Evolutionary conservation across 23 tunicate genomes (phyloP).

Genomic region (Trididemnum clinides): DNA sequence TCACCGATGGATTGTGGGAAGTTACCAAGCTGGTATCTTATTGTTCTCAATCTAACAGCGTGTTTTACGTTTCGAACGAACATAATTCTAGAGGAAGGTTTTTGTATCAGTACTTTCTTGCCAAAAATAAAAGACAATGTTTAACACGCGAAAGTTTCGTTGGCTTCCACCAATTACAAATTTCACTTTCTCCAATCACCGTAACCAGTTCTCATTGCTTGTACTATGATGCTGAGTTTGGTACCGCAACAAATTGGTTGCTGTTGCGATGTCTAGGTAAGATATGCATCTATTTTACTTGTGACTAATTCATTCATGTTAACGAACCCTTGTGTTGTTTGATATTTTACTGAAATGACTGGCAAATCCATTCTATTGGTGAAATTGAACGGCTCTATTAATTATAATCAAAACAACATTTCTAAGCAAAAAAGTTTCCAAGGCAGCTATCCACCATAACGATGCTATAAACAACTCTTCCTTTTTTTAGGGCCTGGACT

Average conservation of each 20-base stretch:
- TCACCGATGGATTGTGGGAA: conserved; percentile 82
- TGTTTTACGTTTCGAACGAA: conserved; percentile 87
- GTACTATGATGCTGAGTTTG: conserved; percentile 59
- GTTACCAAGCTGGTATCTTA: conserved; percentile 68
- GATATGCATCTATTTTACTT: not conserved
- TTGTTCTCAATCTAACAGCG: conserved; percentile 1
- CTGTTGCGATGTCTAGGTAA: conserved; percentile 61
- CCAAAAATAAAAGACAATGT: conserved; percentile 14
- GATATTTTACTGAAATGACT: not conserved
- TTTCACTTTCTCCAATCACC: not conserved
- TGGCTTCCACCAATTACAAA: not conserved
- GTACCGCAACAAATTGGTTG: conserved; percentile 33
- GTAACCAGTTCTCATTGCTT: conserved; percentile 14
- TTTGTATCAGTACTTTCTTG: conserved; percentile 34
- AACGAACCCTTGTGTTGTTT: not conserved
- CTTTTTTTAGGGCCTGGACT: too few species aligned
- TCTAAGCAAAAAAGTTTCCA: too few species aligned
- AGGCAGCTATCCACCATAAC: too few species aligned
- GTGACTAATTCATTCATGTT: too few species aligned
- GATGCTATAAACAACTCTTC: too few species aligned
- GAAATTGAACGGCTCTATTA: too few species aligned
- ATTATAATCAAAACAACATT: too few species aligned
- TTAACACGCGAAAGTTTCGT: conserved; percentile 25
- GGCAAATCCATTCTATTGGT: too few species aligned
- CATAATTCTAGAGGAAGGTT: conserved; percentile 46